Evolutionary conservation across 2,888 invertebrate genomes (phyloP).

Genomic region (Dryocosmus kuriphilus): DNA sequence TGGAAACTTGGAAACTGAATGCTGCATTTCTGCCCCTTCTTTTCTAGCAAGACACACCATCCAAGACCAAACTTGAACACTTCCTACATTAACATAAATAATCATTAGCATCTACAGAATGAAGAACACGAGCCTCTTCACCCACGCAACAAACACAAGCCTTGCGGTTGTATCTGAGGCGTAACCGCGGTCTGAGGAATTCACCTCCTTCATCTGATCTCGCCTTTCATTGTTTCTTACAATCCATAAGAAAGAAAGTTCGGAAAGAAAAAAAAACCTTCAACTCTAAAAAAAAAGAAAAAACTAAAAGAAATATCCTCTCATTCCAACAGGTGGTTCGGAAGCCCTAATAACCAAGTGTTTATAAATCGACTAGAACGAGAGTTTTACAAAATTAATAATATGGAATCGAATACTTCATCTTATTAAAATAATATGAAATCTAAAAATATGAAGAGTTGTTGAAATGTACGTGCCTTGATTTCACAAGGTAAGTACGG

Average conservation of each 20-base stretch:
- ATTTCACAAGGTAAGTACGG: background rate
- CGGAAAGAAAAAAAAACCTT: background rate
- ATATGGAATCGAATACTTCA: background rate
- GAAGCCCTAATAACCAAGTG: background rate
- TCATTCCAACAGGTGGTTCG: background rate
- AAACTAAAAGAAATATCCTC: background rate
- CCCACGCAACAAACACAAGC: slow-evolving; percentile 57
- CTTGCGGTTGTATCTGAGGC: slow-evolving; percentile 59
- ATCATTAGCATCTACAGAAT: slow-evolving; percentile 16
- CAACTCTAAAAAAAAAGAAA: background rate
- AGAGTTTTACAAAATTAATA: background rate
- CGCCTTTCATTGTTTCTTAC: slow-evolving; percentile 7
- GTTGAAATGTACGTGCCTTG: too few species aligned
- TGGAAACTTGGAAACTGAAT: background rate
- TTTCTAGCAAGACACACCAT: background rate
- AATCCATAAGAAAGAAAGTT: background rate
- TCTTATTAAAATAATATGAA: background rate
- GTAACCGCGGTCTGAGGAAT: slow-evolving; percentile 60
- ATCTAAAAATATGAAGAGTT: background rate
- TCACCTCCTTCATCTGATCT: slow-evolving; percentile 51
- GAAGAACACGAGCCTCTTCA: slow-evolving; percentile 38
- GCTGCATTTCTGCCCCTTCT: background rate
- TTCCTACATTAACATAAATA: slow-evolving; percentile 1
- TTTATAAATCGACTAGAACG: background rate
- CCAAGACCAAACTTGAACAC: background rate